A percentile compares a stretch with the other conserved stretches of the same genome.
Conservation (phyloP, 2,797 vertebrate genomes). For the Dendrocincla tyrannina region DNA sequence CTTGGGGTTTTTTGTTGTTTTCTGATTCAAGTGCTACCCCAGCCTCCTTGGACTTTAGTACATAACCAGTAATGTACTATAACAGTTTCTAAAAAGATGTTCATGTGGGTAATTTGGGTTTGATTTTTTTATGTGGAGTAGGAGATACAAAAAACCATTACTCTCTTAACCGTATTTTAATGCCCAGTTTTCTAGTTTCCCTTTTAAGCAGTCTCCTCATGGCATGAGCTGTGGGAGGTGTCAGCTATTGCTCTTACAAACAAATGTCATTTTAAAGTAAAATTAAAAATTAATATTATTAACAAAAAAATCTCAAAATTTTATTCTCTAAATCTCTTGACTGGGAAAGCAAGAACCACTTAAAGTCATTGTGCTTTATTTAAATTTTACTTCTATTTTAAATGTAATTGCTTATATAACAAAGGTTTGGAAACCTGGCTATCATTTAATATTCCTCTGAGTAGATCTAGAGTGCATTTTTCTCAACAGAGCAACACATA, state of each 20-base stretch:
- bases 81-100: background rate
- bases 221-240: background rate
- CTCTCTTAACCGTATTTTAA: background rate
- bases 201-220: background rate
- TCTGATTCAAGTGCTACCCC: background rate
- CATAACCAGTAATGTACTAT: background rate
- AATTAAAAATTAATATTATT: background rate
- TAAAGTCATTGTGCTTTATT: background rate
- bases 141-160: background rate
- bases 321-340: background rate
- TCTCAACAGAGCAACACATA: background rate
- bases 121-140: background rate
- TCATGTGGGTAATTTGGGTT: background rate
- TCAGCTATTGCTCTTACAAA: background rate
- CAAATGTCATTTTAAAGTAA: background rate
- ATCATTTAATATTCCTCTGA: background rate
- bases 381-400: background rate
- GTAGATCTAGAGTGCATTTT: background rate
- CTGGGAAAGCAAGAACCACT: background rate
- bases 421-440: background rate
- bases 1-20: rapidly evolving
- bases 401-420: background rate
- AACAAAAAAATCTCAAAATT: background rate
- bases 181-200: background rate
- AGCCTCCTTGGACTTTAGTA: background rate